phyloP scores from a whole-genome alignment of 2,113 vertebrate genomes.

The Aleadryas rufinucha region DNA sequence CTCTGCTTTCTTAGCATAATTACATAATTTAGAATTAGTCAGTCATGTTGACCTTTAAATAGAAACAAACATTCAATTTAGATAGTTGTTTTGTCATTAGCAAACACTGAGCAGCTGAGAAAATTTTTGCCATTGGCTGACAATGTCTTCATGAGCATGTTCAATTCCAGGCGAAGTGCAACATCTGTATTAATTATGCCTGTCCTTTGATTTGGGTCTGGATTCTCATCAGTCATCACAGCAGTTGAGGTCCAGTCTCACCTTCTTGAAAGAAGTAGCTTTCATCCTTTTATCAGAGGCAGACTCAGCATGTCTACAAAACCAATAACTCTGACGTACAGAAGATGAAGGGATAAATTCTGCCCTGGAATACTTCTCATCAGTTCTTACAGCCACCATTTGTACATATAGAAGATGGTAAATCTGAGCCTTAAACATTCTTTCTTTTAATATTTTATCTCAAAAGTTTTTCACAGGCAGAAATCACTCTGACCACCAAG shows the following conservation, averaged over 20 bases:
- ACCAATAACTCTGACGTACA: neutral
- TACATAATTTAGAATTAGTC: constrained; percentile 44
- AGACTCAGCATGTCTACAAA: neutral
- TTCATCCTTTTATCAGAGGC: neutral
- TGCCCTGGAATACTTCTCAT: neutral
- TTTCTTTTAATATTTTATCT: neutral
- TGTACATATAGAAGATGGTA: neutral
- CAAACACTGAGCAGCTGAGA: neutral
- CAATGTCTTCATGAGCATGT: neutral
- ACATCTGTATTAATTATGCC: neutral
- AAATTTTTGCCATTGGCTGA: neutral
- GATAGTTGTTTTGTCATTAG: constrained; percentile 20
- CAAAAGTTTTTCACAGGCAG: constrained; percentile 17
- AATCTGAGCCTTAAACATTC: neutral
- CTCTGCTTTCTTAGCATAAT: constrained; percentile 48
- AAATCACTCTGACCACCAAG: constrained; percentile 34
- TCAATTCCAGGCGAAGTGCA: neutral
- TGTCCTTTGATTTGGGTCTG: neutral
- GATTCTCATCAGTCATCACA: neutral
- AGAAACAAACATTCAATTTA: constrained; percentile 41
- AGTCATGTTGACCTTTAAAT: constrained; percentile 39
- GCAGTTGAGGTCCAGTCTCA: neutral
- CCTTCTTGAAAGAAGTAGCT: neutral
- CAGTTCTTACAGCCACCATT: neutral
- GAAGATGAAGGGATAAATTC: constrained; percentile 10